These are phyloP conservation scores for Ferdinandea cuprea DNA, from an alignment of 2,888 invertebrate genomes.

Conservation along the genomic window DNA sequence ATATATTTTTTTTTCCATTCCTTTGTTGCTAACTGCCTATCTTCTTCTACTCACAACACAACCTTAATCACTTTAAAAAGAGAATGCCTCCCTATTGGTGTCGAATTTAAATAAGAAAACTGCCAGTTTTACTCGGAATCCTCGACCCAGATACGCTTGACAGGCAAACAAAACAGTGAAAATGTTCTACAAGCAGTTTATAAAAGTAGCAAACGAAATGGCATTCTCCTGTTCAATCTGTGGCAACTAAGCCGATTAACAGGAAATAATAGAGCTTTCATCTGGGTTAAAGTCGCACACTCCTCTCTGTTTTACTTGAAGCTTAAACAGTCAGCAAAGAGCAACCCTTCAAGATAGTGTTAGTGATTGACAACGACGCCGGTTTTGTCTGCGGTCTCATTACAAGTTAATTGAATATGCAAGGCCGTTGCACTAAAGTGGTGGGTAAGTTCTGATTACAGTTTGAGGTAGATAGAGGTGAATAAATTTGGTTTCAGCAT, in stretches of 20 bases:
- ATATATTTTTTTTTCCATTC: no score
- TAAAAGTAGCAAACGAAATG: conserved; percentile 17
- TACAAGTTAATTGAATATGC: conserved; percentile 20
- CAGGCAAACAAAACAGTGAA: conserved; percentile 9
- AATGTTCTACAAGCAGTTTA: background rate
- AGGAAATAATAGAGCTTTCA: background rate
- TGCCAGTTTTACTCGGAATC: conserved; percentile 16
- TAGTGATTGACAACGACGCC: background rate
- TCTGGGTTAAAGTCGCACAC: background rate
- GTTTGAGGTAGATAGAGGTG: background rate
- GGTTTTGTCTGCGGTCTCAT: conserved; percentile 2
- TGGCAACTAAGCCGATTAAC: conserved; percentile 42
- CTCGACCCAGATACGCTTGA: conserved; percentile 32
- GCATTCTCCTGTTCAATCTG: conserved; percentile 37
- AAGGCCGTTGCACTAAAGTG: conserved; percentile 14
- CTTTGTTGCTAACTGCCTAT: background rate
- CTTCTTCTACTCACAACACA: background rate
- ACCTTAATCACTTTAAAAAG: conserved; percentile 33
- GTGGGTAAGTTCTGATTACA: conserved; percentile 2
- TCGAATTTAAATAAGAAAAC: conserved; percentile 23
- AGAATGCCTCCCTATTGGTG: conserved; percentile 1
- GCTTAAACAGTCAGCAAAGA: background rate
- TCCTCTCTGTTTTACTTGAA: background rate
- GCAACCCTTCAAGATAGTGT: conserved; percentile 1
- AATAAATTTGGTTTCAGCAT: no score